phyloP scores from a whole-genome alignment of 2,888 invertebrate species.

The Drosophila vallismaia region DNA sequence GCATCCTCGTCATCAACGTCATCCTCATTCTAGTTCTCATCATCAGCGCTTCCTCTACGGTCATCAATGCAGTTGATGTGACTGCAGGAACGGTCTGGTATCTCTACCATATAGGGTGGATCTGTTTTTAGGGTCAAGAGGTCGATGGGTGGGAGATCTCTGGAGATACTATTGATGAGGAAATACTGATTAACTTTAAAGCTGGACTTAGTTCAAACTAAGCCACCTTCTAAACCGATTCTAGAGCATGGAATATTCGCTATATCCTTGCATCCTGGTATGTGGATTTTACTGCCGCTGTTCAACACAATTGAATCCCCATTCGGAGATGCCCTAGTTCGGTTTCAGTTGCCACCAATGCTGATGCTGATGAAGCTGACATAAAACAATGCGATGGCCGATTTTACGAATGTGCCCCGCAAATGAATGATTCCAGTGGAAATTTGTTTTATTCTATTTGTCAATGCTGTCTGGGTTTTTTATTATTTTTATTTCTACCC shows the following conservation, averaged over 20 bases:
- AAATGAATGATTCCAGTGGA: slow-evolving; percentile 52
- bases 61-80: slow-evolving; percentile 54
- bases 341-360: slow-evolving; percentile 40
- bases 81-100: neutral
- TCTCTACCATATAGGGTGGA: neutral
- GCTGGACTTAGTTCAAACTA: no score
- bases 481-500: slow-evolving; percentile 16
- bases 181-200: no score
- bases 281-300: slow-evolving; percentile 37
- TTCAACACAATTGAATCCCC: slow-evolving; percentile 46
- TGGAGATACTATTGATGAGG: no score
- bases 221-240: neutral
- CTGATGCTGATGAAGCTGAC: slow-evolving; percentile 68
- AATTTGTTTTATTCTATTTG: slow-evolving; percentile 36
- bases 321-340: slow-evolving; percentile 39
- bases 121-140: neutral
- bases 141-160: no score
- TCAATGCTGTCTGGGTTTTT: slow-evolving; percentile 7
- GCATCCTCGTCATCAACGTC: slow-evolving; percentile 28
- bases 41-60: slow-evolving; percentile 20
- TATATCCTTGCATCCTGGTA: neutral
- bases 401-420: slow-evolving; percentile 56
- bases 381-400: slow-evolving; percentile 70
- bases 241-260: slow-evolving; percentile 11
- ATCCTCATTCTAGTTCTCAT: slow-evolving; percentile 19